phyloP scores from a whole-genome alignment of 2,113 vertebrate species.

The Hydrochoerus hydrochaeris region DNA sequence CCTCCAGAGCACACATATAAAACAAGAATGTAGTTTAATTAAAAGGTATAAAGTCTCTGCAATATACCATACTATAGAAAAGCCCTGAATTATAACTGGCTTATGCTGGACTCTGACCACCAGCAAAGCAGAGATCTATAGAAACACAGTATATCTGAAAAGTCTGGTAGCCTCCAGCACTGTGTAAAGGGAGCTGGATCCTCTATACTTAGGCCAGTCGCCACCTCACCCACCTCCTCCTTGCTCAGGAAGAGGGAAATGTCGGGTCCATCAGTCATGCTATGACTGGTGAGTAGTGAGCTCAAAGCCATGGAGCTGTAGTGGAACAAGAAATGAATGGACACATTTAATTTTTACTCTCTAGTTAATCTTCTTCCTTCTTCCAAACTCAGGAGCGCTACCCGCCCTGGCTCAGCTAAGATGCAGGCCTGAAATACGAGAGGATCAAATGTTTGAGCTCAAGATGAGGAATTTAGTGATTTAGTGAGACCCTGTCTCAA shows the following conservation, averaged over 20 bases:
- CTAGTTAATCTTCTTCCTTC: neutral
- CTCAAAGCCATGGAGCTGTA: neutral
- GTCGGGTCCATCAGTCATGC: neutral
- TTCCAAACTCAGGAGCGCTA: neutral
- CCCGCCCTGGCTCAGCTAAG: neutral
- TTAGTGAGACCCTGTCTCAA: neutral
- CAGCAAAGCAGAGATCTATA: neutral
- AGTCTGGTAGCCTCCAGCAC: neutral
- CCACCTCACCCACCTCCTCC: neutral
- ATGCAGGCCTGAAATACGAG: neutral
- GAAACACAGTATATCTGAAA: neutral
- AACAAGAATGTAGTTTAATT: neutral
- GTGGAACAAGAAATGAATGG: neutral
- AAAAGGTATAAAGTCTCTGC: slow-evolving; percentile 23
- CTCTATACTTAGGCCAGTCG: neutral
- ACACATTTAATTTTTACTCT: neutral
- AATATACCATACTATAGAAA: neutral
- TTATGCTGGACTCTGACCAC: neutral
- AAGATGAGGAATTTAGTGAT: neutral
- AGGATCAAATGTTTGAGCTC: neutral
- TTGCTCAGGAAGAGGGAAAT: neutral
- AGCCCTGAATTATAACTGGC: neutral
- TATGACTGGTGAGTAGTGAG: neutral
- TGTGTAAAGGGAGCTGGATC: neutral
- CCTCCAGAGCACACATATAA: neutral